Evolutionary conservation across 37 sponge, comb jelly and placozoan species (phyloP).

Genomic region (Agelas oroides): DNA sequence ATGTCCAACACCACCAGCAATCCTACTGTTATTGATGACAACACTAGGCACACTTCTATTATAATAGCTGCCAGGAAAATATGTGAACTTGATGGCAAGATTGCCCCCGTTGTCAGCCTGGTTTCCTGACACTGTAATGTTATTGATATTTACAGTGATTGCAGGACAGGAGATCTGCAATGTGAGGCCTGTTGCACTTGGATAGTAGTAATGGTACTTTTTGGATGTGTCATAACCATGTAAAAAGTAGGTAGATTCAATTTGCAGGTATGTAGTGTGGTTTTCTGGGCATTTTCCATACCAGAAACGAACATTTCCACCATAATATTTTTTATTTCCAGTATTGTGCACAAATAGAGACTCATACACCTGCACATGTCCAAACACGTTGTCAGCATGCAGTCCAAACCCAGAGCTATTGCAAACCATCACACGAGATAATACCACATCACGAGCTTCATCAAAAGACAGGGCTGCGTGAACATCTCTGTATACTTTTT

Average conservation of each 20-base stretch:
- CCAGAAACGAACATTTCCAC: conserved; percentile 18
- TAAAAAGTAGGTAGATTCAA: not conserved
- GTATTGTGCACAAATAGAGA: not conserved
- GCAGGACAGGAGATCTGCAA: not conserved
- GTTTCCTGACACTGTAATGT: not conserved
- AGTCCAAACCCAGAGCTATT: conserved; percentile 5
- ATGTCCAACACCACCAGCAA: not conserved
- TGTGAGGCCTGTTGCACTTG: conserved; percentile 2
- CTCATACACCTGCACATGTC: not conserved
- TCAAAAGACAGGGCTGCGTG: not conserved
- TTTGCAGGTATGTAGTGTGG: not conserved
- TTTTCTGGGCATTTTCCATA: not conserved
- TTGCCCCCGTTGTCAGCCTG: not conserved
- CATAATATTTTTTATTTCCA: not conserved
- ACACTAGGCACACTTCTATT: not conserved
- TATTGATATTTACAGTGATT: not conserved
- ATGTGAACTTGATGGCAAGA: not conserved
- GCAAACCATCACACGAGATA: not conserved
- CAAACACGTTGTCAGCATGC: not conserved
- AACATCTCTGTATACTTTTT: not conserved
- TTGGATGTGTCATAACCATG: not conserved
- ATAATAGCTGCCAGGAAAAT: too few relatives aligned
- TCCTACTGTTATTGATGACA: not conserved
- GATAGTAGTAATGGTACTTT: not conserved
- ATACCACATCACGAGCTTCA: not conserved